Percentiles rank a stretch among this genome's conserved stretches.
phyloP scores from a whole-genome alignment of 2,797 vertebrate species.

The Moxostoma hubbsi region DNA sequence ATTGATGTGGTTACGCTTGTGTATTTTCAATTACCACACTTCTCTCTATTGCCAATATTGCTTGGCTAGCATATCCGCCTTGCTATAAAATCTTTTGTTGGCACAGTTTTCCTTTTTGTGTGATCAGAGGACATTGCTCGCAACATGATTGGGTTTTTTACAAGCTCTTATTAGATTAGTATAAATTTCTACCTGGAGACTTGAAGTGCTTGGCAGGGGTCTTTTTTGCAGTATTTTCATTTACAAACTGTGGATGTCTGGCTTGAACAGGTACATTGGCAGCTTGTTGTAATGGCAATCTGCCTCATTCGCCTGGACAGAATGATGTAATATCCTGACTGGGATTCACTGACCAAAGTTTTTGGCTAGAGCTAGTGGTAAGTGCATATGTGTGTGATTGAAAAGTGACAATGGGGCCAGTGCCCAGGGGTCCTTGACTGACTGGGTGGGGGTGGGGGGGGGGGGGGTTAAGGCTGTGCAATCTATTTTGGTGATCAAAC shows the following conservation, averaged over 20 bases:
- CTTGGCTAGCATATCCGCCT: constrained; percentile 2
- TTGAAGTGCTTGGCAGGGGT: background rate
- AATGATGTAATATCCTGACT: constrained; percentile 52
- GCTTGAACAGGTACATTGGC: constrained; percentile 14
- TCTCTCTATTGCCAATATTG: constrained; percentile 7
- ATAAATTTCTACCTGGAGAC: constrained; percentile 13
- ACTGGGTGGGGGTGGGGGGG: too few relatives aligned
- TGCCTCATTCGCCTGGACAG: constrained; percentile 34
- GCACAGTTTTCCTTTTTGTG: constrained; percentile 2
- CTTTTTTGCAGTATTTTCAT: background rate
- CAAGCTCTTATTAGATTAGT: constrained; percentile 2
- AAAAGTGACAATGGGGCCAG: too few relatives aligned
- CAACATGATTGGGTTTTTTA: background rate
- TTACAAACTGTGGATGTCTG: constrained; percentile 36
- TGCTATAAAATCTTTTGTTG: background rate
- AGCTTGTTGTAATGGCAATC: constrained; percentile 36
- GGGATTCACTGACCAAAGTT: constrained; percentile 46
- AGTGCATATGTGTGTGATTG: background rate
- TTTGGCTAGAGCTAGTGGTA: constrained; percentile 26
- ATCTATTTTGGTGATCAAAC: too few relatives aligned
- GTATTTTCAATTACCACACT: constrained; percentile 38
- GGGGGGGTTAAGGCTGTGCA: too few relatives aligned
- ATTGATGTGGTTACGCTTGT: background rate
- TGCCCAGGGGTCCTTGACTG: too few relatives aligned
- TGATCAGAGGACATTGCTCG: background rate